Conservation (phyloP, 2,888 invertebrate species). For the Leuctra nigra region DNA sequence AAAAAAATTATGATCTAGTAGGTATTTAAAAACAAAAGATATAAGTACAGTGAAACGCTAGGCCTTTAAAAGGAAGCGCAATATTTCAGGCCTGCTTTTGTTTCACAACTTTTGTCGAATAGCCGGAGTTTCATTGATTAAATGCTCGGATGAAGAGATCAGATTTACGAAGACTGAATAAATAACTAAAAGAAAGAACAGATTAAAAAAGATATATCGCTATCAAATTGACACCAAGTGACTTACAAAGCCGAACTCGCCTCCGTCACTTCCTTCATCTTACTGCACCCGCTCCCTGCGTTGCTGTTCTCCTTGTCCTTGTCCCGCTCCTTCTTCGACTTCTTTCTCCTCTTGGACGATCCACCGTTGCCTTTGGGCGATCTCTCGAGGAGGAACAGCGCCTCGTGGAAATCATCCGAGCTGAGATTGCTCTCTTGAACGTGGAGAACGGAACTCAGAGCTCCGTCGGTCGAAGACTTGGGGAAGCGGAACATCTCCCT, state of each 20-base stretch:
- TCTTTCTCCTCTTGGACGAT: slow-evolving; percentile 42
- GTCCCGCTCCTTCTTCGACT: slow-evolving; percentile 42
- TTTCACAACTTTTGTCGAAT: too few species aligned
- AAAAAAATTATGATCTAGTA: too few species aligned
- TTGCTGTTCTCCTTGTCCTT: slow-evolving; percentile 36
- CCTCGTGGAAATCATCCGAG: slow-evolving; percentile 52
- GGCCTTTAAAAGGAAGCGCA: too few species aligned
- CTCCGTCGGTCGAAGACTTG: slow-evolving; percentile 51
- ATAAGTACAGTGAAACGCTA: too few species aligned
- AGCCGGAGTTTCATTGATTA: too few species aligned
- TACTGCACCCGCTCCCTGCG: slow-evolving; percentile 25
- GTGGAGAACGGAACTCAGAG: slow-evolving; percentile 50
- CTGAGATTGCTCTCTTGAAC: slow-evolving; percentile 50
- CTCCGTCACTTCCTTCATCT: slow-evolving; percentile 38
- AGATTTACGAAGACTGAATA: too few species aligned
- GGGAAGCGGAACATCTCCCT: slow-evolving; percentile 48
- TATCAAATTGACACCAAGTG: too few species aligned
- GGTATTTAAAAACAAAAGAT: too few species aligned
- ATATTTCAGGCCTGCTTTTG: too few species aligned
- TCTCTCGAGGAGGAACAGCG: slow-evolving; percentile 47
- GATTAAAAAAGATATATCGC: too few species aligned
- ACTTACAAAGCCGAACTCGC: slow-evolving; percentile 45
- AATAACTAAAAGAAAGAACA: too few species aligned
- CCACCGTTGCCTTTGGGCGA: slow-evolving; percentile 45
- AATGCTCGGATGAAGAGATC: too few species aligned